phyloP scores from a whole-genome alignment of 2,888 invertebrate genomes.

The Amblyjoppa proteus region DNA sequence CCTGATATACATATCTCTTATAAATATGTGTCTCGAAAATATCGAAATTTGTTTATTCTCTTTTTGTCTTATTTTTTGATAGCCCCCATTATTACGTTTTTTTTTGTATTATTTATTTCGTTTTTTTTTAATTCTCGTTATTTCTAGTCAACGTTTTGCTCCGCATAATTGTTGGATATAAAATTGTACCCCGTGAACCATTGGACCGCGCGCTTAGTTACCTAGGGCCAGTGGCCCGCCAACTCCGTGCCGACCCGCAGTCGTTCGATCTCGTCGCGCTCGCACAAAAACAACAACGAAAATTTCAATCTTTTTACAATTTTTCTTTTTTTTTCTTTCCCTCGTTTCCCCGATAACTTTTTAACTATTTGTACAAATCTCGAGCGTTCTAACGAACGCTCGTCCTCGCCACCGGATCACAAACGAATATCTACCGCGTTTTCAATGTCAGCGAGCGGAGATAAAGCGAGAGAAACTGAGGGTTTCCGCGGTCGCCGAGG shows the following conservation, averaged over 20 bases:
- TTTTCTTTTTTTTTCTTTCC: background rate
- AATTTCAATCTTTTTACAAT: background rate
- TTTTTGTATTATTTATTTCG: slow-evolving; percentile 54
- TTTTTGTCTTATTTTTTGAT: slow-evolving; percentile 67
- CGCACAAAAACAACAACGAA: slow-evolving; percentile 9
- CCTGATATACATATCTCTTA: slow-evolving; percentile 79
- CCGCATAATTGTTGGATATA: slow-evolving; percentile 77
- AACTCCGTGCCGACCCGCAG: slow-evolving; percentile 61
- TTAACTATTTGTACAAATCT: slow-evolving; percentile 3
- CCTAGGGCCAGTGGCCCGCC: slow-evolving; percentile 69
- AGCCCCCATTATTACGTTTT: slow-evolving; percentile 60
- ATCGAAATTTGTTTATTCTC: slow-evolving; percentile 70
- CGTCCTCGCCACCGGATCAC: slow-evolving; percentile 5
- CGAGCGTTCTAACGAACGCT: background rate
- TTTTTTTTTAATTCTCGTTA: slow-evolving; percentile 56
- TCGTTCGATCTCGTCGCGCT: slow-evolving; percentile 46
- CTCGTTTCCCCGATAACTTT: slow-evolving; percentile 6
- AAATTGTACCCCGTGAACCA: slow-evolving; percentile 84
- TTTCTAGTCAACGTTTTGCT: slow-evolving; percentile 69
- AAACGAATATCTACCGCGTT: background rate
- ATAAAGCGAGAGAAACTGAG: slow-evolving; percentile 44
- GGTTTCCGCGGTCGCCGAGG: slow-evolving; percentile 1
- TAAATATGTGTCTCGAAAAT: slow-evolving; percentile 82
- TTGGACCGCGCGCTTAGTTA: slow-evolving; percentile 80
- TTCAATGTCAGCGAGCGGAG: background rate